Base-by-base conservation (phyloP, 2,888 invertebrate genomes). In the Plebejus melissa region DNA sequence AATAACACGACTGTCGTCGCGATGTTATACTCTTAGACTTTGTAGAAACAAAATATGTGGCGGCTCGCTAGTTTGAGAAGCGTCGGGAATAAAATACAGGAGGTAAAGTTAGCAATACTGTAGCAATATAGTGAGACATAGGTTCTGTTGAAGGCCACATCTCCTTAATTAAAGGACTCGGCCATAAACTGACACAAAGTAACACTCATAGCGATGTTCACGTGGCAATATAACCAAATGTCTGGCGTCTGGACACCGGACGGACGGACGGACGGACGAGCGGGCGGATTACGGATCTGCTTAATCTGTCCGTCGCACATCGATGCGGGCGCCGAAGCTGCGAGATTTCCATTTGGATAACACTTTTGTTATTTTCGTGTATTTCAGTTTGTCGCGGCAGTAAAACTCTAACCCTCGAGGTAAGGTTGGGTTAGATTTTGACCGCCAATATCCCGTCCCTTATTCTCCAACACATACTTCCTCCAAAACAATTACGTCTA, bases 291-390 rank as follows among this genome's bases (percentile, higher is more conserved):
- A 16, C 9, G 5, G 32, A 32, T 65, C 32, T 65, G 65, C 65
- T 65, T 65, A 65, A 65, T 65, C 65, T 65, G 32, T 65, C 65
- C 32, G 32, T 16, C 65, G 9, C 32, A 65, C 65, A 65, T 65
- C 65, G 32, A 65, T 65, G 65, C 65, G 65, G 60, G 74, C 28
- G 13, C 74, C 58, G 57, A 36, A 46, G 46, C 60, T 46, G 65
- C 22, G 32, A 75, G 54, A 75, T 75, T 70, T 70, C 70, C 57
- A 57, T 75, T 75, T 75, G 69, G 75, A 75, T 75, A 70, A 75
- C 22, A 57, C 28, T 54, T 75, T 75, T 57, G 70, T 54, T 75
- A 57, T 75, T 75, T 41, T 70, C 22, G 69, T 74, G 69, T 69
- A 74, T 50, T 69, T 46, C 65, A 46, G 74, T 46, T 50, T 74